Percentiles rank a stretch among this genome's conserved stretches.
Conservation (phyloP, 2,113 vertebrate genomes). For the Cyphomyrus discorhynchus region DNA sequence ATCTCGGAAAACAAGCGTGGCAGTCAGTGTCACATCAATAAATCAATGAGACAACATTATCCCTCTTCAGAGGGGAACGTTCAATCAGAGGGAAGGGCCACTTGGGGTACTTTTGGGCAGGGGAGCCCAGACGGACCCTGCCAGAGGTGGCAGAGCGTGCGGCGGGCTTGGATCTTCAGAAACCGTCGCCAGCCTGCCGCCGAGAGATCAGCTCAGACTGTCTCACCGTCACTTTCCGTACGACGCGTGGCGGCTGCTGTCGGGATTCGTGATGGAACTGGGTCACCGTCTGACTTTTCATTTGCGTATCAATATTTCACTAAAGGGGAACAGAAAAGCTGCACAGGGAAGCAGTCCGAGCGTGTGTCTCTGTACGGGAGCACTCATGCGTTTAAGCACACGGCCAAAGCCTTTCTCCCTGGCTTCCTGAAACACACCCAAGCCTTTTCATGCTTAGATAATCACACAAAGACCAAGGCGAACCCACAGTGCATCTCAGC, state of each 20-base stretch:
- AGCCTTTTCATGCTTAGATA: neutral
- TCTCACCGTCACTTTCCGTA: neutral
- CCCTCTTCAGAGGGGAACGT: neutral
- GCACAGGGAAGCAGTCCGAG: neutral
- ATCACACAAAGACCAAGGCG: neutral
- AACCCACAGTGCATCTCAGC: neutral
- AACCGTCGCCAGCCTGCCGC: neutral
- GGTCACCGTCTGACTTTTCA: slow-evolving; percentile 14
- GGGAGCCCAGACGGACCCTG: no score
- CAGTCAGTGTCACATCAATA: neutral
- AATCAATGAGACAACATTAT: slow-evolving; percentile 9
- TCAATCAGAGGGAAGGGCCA: neutral
- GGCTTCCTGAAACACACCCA: neutral
- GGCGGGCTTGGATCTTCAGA: neutral
- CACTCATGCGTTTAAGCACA: neutral
- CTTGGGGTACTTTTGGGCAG: neutral
- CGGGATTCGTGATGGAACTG: slow-evolving; percentile 14
- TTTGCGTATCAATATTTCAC: slow-evolving; percentile 16
- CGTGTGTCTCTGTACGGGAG: neutral
- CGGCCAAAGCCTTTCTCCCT: neutral
- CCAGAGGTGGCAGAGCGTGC: neutral
- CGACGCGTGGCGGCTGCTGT: neutral
- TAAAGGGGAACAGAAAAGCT: neutral
- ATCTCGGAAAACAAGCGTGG: neutral
- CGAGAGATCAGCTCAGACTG: neutral